phyloP scores from a whole-genome alignment of 2,797 vertebrate genomes.

The Diceros bicornis region DNA sequence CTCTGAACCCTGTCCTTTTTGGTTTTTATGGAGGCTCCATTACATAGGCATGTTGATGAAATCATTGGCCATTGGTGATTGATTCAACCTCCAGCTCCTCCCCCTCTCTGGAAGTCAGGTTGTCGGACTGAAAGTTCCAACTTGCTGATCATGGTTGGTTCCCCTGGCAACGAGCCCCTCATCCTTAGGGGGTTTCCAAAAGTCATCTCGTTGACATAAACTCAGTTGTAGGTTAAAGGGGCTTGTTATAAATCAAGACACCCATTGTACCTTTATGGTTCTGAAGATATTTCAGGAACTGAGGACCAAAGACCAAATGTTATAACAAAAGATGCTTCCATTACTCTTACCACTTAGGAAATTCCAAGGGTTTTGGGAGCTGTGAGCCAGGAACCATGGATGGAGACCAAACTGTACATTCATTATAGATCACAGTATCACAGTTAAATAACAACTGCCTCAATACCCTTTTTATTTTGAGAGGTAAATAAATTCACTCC shows the following conservation, averaged over 20 bases:
- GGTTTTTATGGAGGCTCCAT: not conserved
- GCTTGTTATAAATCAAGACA: not conserved
- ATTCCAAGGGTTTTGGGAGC: not conserved
- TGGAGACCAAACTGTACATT: not conserved
- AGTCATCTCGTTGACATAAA: not conserved
- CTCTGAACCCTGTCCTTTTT: not conserved
- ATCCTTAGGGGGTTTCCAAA: not conserved
- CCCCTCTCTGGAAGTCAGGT: not conserved
- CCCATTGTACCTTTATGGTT: not conserved
- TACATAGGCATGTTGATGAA: not conserved
- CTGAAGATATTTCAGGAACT: not conserved
- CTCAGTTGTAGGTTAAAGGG: not conserved
- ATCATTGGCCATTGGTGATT: no score
- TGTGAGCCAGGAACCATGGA: not conserved
- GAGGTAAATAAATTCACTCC: not conserved
- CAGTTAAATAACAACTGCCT: not conserved
- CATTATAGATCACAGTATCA: not conserved
- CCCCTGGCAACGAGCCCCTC: not conserved
- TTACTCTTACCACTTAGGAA: accelerated
- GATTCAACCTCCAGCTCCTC: not conserved
- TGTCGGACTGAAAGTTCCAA: no score
- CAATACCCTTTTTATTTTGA: not conserved
- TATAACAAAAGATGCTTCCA: not conserved
- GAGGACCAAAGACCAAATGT: not conserved
- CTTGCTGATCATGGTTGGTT: not conserved